These are phyloP conservation scores for Dipodomys ordii DNA, from an alignment of 2,113 vertebrate genomes.

Conservation along the genomic window DNA sequence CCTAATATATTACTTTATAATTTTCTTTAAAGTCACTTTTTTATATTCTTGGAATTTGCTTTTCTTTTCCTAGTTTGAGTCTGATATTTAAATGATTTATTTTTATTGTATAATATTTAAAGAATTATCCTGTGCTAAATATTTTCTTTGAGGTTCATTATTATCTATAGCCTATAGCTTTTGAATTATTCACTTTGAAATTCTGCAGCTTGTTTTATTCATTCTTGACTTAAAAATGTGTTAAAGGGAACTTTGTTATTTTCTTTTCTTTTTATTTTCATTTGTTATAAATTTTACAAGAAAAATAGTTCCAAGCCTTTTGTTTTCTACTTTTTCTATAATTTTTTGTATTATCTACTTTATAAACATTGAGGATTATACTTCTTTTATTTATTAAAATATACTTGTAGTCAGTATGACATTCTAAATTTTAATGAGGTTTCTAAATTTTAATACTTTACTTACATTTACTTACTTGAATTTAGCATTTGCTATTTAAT, in stretches of 20 bases:
- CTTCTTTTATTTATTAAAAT: background rate
- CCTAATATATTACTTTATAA: background rate
- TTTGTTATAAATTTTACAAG: too few species aligned
- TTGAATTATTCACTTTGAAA: slow-evolving; percentile 16
- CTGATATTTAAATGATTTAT: slow-evolving; percentile 22
- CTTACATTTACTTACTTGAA: slow-evolving; percentile 28
- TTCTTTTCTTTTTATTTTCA: background rate
- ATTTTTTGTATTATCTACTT: background rate
- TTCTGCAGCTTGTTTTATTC: background rate
- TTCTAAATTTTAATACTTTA: background rate
- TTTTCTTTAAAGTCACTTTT: background rate
- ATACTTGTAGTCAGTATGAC: background rate
- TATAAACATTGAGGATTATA: background rate
- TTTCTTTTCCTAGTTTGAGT: slow-evolving; percentile 19
- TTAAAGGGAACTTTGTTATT: background rate
- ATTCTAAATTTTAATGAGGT: background rate
- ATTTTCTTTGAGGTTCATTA: background rate
- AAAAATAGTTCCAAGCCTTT: background rate
- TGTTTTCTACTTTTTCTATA: background rate
- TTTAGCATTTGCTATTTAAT: slow-evolving; percentile 49
- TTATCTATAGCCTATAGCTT: background rate
- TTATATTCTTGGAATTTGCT: background rate
- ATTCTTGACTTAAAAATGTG: background rate
- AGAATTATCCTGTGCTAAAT: slow-evolving; percentile 17
- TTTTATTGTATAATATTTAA: slow-evolving; percentile 26